Evolutionary conservation across 2,888 invertebrate species (phyloP), one percentile per base, ranked within the genome.

Genomic region (Halictus ligatus): DNA sequence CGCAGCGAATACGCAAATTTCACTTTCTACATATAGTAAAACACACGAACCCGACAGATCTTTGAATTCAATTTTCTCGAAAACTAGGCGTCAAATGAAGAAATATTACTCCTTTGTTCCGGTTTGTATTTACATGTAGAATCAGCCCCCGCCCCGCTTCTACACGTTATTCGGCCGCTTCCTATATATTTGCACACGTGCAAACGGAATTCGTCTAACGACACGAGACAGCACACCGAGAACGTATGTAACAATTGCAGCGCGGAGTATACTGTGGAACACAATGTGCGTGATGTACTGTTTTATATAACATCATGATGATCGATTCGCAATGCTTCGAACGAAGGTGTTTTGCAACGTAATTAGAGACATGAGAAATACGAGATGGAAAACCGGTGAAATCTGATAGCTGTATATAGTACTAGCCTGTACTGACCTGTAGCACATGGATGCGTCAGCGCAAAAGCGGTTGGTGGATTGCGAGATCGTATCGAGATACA

Each of bases 381-480:
- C 10, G 43, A 48, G 67, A 60, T 64, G 74, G 54, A 54, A 40
- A 77, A 76, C 64, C 18, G 78, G 76, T 79, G 72, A 84, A 87
- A 81, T 84, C 72, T 81, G 92, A 91, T 94, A 94, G 94, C 93
- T 94, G 93, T 94, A 93, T 94, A 91, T 94, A 93, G 94, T 94
- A 94, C 93, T 94, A 94, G 95, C 94, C 95, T 94, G 95, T 95
- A 95, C 95, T 95, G 95, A 95, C 95, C 95, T 95, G 94, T 95
- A 95, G 95, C 95, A 95, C 95, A 95, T 95, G 95, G 95, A 95
- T 95, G 94, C 94, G 94, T 93, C 93, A 94, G 94, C 92, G 90
- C 91, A 90, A 91, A 89, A 89, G 92, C 92, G 93, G 93, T 94
- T 94, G 91, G 94, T 94, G 95, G 94, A 94, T 94, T 94, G 94